Evolutionary conservation across 2,797 vertebrate genomes (phyloP).

Genomic region (Phylloscopus collybita): DNA sequence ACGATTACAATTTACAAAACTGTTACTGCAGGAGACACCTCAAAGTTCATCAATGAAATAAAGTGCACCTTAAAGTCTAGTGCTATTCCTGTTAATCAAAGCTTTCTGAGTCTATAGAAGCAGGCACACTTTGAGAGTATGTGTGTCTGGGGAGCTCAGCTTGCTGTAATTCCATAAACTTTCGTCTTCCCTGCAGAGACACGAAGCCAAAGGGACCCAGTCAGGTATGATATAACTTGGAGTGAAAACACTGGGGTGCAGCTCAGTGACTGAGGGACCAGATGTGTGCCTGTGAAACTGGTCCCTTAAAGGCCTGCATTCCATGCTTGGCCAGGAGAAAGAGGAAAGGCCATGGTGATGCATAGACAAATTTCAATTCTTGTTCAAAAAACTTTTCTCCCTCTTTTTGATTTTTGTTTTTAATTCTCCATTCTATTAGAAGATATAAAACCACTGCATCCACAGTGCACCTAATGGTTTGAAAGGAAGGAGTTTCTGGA

Average conservation of each 20-base stretch:
- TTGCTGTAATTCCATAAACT: background rate
- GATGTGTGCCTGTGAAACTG: background rate
- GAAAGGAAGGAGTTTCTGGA: background rate
- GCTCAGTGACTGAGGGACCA: background rate
- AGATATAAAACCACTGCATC: background rate
- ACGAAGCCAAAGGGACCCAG: background rate
- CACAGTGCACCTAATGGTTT: background rate
- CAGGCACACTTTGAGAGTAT: background rate
- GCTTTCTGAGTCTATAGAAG: background rate
- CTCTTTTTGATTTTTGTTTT: background rate
- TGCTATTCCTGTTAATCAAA: slow-evolving; percentile 41
- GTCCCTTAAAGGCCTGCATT: background rate
- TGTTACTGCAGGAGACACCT: slow-evolving; percentile 27
- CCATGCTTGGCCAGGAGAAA: background rate
- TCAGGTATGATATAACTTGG: background rate
- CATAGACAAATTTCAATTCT: background rate
- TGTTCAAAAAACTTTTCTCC: background rate
- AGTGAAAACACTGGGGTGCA: background rate
- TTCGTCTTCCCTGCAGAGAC: background rate
- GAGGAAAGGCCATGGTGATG: background rate
- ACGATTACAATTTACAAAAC: slow-evolving; percentile 40
- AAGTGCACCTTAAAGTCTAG: background rate
- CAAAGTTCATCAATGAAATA: slow-evolving; percentile 60
- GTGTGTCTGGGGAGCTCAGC: background rate
- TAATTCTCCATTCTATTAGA: background rate